A percentile compares a stretch with the other conserved stretches of the same genome.
phyloP scores from a whole-genome alignment of 1,140 invertebrate genomes.

The Subanguina moxae region DNA sequence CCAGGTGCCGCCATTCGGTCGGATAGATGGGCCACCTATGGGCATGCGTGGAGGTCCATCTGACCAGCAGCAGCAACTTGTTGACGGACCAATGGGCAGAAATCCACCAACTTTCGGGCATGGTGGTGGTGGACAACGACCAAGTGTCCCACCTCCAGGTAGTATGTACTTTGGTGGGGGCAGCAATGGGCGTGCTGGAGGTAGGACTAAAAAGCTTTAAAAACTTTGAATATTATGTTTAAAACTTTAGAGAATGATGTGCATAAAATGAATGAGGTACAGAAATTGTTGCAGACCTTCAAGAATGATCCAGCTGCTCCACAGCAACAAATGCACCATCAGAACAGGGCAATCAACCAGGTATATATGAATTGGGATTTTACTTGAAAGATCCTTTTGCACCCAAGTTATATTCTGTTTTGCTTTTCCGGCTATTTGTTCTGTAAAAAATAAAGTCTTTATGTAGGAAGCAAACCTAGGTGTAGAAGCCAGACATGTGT shows the following conservation, averaged over 20 bases:
- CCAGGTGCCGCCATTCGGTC: background rate
- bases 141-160: conserved; percentile 5
- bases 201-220: too few species aligned
- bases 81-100: conserved; percentile 24
- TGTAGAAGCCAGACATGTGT: too few species aligned
- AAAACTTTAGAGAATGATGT: background rate
- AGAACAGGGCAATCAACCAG: too few species aligned
- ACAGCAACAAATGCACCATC: too few species aligned
- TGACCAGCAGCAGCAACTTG: background rate
- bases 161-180: background rate
- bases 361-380: too few species aligned
- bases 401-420: too few species aligned
- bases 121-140: background rate
- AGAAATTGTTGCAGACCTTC: conserved; percentile 4
- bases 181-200: background rate
- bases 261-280: conserved; percentile 6
- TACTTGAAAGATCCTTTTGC: too few species aligned
- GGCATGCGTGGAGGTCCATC: background rate
- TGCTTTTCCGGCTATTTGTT: background rate
- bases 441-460: too few species aligned
- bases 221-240: background rate
- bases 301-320: background rate
- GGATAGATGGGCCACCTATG: background rate
- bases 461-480: too few species aligned
- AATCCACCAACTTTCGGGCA: conserved; percentile 3